These are phyloP conservation scores for Rhadinocentrus ornatus DNA, from an alignment of 2,797 vertebrate species.

Conservation along the genomic window DNA sequence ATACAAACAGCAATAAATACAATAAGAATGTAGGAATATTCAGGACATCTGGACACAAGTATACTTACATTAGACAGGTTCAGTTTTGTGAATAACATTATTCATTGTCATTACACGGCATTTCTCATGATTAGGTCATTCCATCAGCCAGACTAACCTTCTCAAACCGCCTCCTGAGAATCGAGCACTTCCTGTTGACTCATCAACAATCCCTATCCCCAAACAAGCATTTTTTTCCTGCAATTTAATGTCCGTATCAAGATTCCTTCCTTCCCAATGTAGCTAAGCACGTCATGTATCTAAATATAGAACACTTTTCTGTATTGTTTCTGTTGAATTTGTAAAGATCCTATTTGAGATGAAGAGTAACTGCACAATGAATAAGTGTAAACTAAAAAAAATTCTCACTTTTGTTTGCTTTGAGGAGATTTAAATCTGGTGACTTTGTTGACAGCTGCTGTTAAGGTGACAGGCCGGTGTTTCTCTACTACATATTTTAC, in stretches of 20 bases:
- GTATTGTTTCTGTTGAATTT: conserved; percentile 14
- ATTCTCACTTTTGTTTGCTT: neutral
- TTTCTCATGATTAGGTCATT: conserved; percentile 63
- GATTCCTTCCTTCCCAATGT: conserved; percentile 54
- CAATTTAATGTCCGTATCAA: conserved; percentile 30
- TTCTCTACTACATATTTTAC: conserved; percentile 27
- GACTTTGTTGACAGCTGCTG: conserved; percentile 31
- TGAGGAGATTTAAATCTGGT: conserved; percentile 15
- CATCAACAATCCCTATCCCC: conserved; percentile 39
- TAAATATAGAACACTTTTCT: conserved; percentile 35
- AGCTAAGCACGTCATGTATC: conserved; percentile 11
- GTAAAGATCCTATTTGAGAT: conserved; percentile 19
- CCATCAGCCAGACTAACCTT: conserved; percentile 49
- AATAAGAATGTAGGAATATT: neutral
- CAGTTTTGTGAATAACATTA: conserved; percentile 32
- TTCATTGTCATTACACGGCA: conserved; percentile 32
- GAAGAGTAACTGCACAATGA: conserved; percentile 12
- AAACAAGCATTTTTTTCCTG: conserved; percentile 62
- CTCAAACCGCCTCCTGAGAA: conserved; percentile 39
- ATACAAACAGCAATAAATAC: conserved; percentile 3
- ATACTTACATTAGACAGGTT: neutral
- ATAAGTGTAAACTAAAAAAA: conserved; percentile 8
- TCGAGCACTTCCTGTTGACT: conserved; percentile 68
- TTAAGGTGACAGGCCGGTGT: conserved; percentile 3
- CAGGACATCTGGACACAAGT: neutral